Evolutionary conservation across 2,797 vertebrate species (phyloP).

Genomic region (Fistularia commersonii): DNA sequence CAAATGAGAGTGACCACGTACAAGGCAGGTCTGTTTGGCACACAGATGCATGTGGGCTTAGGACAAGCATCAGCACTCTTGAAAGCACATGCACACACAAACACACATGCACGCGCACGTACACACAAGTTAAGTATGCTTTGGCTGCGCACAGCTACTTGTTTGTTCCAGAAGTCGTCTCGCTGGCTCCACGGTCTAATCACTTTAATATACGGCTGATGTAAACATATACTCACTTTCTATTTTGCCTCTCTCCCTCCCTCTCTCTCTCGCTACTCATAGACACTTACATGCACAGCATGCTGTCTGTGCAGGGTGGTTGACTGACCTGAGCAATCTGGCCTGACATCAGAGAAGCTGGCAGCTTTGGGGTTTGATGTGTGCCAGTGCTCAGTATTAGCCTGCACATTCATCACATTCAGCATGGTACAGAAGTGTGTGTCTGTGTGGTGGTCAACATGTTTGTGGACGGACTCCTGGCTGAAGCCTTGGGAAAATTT

Average conservation of each 20-base stretch:
- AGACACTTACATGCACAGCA: constrained; percentile 15
- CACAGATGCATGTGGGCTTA: constrained; percentile 28
- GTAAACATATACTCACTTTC: constrained; percentile 42
- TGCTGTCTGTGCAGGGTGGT: constrained; percentile 31
- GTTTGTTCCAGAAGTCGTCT: constrained; percentile 64
- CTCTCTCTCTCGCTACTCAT: constrained; percentile 4
- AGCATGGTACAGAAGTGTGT: constrained; percentile 5
- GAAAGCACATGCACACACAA: constrained; percentile 31
- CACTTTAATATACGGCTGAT: constrained; percentile 61
- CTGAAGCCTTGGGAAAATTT: constrained; percentile 27
- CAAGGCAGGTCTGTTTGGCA: constrained; percentile 60
- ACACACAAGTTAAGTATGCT: constrained; percentile 39
- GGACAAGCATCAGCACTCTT: constrained; percentile 28
- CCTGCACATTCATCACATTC: constrained; percentile 38
- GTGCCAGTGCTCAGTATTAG: constrained; percentile 46
- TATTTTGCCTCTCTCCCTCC: constrained; percentile 9
- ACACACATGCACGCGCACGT: neutral
- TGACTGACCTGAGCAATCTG: constrained; percentile 49
- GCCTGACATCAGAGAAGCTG: constrained; percentile 51
- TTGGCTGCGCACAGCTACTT: constrained; percentile 64
- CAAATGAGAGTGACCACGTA: constrained; percentile 30
- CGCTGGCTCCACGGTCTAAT: constrained; percentile 57
- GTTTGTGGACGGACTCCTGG: constrained; percentile 21
- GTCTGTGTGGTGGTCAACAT: constrained; percentile 3
- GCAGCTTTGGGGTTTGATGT: constrained; percentile 33